Evolutionary conservation across 2,113 vertebrate genomes (phyloP), one percentile per base, ranked within the genome.

Genomic region (Uria aalge): DNA sequence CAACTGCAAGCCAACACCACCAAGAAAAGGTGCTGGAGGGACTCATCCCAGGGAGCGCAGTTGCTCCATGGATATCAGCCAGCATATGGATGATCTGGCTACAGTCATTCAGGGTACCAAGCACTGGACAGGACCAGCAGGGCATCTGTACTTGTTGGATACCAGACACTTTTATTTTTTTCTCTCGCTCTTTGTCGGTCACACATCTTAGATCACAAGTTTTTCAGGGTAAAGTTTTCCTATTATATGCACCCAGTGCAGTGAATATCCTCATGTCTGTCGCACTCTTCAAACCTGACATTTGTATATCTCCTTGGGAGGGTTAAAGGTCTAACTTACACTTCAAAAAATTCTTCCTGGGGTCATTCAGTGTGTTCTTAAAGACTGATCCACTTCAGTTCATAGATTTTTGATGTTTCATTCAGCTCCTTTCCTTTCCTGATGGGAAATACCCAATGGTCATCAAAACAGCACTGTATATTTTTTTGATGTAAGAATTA

Each of bases 1-100:
- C 86, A 97, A 56, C 64, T 91, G 89, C 76, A 67, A 92, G 52
- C 15, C 91, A 94, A 12, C 32, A 84, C 10, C 89, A 67, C 19
- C 0, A 0, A 71, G 67, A 62, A 45, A 84, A 92, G 89, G 59
- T 81, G 41, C 72, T 77, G 36, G 6, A 91, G 50, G 8, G 41
- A 41, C n/a, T 91, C 40, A 79, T 45, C 62, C 66, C 87, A 52
- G 27, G 45, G 47, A 73, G 21, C 1, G 2, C 73, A 81, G 20
- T 27, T 81, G 18, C 34, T 85, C n/a, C 64, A 2, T 20, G 32
- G 45, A 72, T 29, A 75, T 64, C 15, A 48, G 21, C 15, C 55
- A 30, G 20, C 0, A 0, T 14, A 22, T 38, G 29, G 26, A 32
- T 30, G 68, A 43, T 15, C 11, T 36, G 17, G 11, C 26, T 50